These are phyloP conservation scores for Gambusia affinis DNA, from an alignment of 2,113 vertebrate species.

Conservation along the genomic window DNA sequence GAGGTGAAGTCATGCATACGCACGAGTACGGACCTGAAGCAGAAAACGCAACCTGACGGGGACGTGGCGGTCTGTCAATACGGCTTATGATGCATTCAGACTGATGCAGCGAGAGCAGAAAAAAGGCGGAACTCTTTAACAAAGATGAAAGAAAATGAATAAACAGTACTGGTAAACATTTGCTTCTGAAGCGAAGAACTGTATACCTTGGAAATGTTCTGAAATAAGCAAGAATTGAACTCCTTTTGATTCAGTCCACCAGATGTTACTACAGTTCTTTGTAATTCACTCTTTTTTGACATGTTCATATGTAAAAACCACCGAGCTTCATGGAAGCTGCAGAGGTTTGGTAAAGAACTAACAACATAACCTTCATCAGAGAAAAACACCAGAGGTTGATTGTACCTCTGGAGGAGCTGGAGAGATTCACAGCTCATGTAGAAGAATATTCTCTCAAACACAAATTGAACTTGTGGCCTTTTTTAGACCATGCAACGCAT, in stretches of 20 bases:
- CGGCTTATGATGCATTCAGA: constrained; percentile 35
- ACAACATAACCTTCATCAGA: too few species aligned
- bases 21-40: constrained; percentile 41
- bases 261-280: not conserved
- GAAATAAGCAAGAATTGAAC: not conserved
- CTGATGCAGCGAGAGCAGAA: not conserved
- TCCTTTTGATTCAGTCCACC: not conserved
- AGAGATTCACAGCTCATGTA: not conserved
- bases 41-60: constrained; percentile 62
- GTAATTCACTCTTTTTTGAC: not conserved
- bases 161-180: not conserved
- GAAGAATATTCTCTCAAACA: too few species aligned
- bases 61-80: constrained; percentile 54
- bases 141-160: not conserved
- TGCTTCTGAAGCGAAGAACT: not conserved
- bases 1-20: constrained; percentile 58
- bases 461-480: too few species aligned
- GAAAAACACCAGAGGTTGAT: too few species aligned
- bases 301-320: not conserved
- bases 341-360: not conserved
- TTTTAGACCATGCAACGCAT: too few species aligned
- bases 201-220: not conserved
- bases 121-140: constrained; percentile 2
- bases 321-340: not conserved
- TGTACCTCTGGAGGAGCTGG: too few species aligned